Percentiles rank a stretch among this genome's conserved stretches.
phyloP scores from a whole-genome alignment of 1,140 invertebrate species.

The Parasteatoda tepidariorum region DNA sequence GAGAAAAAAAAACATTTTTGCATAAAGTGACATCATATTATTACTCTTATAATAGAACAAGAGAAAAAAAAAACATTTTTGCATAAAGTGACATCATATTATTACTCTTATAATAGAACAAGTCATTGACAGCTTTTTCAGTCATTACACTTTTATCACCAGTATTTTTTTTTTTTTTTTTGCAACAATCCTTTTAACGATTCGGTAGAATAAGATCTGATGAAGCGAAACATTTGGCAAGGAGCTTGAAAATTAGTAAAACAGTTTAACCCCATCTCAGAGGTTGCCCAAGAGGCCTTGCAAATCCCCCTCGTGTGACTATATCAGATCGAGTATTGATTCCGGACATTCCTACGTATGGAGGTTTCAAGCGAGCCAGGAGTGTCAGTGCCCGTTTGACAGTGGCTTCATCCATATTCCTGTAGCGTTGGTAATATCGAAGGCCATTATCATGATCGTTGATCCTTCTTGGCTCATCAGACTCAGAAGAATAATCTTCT shows the following conservation, averaged over 20 bases:
- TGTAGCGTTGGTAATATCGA: neutral
- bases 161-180: too few species aligned
- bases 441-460: neutral
- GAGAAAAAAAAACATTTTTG: too few species aligned
- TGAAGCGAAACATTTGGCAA: neutral
- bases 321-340: slow-evolving; percentile 35
- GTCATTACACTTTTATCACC: too few species aligned
- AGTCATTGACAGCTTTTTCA: too few species aligned
- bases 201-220: neutral
- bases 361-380: slow-evolving; percentile 31
- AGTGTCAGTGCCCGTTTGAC: slow-evolving; percentile 37
- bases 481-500: neutral
- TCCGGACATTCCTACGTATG: neutral
- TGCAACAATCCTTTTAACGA: neutral
- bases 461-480: neutral
- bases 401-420: neutral
- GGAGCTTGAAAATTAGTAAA: neutral
- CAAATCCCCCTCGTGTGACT: slow-evolving; percentile 25
- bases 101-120: too few species aligned
- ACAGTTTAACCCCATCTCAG: slow-evolving; percentile 34
- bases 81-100: too few species aligned
- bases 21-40: too few species aligned
- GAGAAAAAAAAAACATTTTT: too few species aligned
- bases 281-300: slow-evolving; percentile 41
- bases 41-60: too few species aligned